A percentile compares a stretch with the other conserved stretches of the same genome.
Conservation (phyloP, 2,888 invertebrate species). For the Lepidocyrtinus sp. region DNA sequence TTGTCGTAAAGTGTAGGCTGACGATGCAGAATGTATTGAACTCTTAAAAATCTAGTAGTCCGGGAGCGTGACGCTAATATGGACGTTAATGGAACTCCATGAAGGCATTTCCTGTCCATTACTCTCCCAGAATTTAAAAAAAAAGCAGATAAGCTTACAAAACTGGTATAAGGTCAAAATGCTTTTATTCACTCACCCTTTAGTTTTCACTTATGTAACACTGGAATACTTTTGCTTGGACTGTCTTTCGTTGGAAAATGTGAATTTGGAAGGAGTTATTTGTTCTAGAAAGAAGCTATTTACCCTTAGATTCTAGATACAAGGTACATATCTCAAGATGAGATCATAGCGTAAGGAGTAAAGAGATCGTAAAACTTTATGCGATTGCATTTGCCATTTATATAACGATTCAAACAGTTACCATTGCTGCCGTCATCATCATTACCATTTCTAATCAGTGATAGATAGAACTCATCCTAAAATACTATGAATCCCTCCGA, state of each 20-base stretch:
- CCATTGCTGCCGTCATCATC: slow-evolving; percentile 27
- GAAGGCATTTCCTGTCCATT: slow-evolving; percentile 57
- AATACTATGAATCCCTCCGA: too few relatives aligned
- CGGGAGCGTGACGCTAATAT: slow-evolving; percentile 35
- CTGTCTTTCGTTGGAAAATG: too few relatives aligned
- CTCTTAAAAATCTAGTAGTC: slow-evolving; percentile 5
- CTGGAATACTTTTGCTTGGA: background rate
- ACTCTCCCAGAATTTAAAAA: slow-evolving; percentile 45
- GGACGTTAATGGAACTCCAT: slow-evolving; percentile 52
- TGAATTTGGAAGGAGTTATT: background rate
- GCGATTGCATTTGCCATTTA: background rate
- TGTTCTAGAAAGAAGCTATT: background rate
- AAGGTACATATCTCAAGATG: background rate
- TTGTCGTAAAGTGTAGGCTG: slow-evolving; percentile 19
- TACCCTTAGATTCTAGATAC: background rate
- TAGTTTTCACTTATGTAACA: background rate
- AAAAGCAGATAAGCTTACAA: slow-evolving; percentile 26
- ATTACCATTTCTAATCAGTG: slow-evolving; percentile 27
- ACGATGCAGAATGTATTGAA: background rate
- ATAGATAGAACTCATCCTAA: background rate
- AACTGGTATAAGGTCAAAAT: slow-evolving; percentile 35
- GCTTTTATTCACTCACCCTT: background rate
- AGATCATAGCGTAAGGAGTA: background rate
- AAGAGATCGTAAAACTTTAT: background rate
- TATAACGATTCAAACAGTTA: background rate